These are phyloP conservation scores for Lophius piscatorius DNA, from an alignment of 2,113 vertebrate genomes.

Conservation along the genomic window DNA sequence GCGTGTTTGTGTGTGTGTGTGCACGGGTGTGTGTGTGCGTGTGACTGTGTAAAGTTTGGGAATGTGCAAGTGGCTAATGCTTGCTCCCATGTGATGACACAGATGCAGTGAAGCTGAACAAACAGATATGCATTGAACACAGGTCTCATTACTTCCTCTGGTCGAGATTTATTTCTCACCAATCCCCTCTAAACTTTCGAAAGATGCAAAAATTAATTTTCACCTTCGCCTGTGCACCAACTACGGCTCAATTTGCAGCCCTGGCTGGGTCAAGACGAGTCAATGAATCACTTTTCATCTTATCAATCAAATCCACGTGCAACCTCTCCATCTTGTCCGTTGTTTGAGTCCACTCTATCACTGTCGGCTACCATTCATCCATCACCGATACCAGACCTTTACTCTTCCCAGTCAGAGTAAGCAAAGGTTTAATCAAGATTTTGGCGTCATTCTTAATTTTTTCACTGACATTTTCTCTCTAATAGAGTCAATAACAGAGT, in stretches of 20 bases:
- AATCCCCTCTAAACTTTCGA: conserved; percentile 54
- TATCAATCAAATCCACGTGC: conserved; percentile 68
- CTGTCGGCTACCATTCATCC: conserved; percentile 60
- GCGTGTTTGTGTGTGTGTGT: conserved; percentile 1
- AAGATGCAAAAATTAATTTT: conserved; percentile 50
- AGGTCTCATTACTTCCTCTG: conserved; percentile 18
- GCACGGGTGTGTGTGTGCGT: neutral
- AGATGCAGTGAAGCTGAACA: conserved; percentile 21
- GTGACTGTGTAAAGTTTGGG: too few species aligned
- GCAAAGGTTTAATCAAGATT: conserved; percentile 59
- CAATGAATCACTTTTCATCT: conserved; percentile 71
- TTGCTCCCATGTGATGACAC: conserved; percentile 23
- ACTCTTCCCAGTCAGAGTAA: conserved; percentile 56
- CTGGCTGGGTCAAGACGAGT: conserved; percentile 56
- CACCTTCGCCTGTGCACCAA: conserved; percentile 37
- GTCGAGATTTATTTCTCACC: conserved; percentile 25
- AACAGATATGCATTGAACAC: conserved; percentile 19
- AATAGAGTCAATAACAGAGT: conserved; percentile 19
- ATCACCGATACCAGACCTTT: conserved; percentile 54
- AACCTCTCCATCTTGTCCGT: conserved; percentile 61
- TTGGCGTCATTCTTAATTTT: conserved; percentile 41
- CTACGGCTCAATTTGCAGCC: conserved; percentile 52
- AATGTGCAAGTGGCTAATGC: conserved; percentile 34
- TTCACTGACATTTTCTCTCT: conserved; percentile 24
- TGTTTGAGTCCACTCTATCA: conserved; percentile 57